Conservation (phyloP, 2,113 vertebrate genomes). For the Butastur rufipennis region DNA sequence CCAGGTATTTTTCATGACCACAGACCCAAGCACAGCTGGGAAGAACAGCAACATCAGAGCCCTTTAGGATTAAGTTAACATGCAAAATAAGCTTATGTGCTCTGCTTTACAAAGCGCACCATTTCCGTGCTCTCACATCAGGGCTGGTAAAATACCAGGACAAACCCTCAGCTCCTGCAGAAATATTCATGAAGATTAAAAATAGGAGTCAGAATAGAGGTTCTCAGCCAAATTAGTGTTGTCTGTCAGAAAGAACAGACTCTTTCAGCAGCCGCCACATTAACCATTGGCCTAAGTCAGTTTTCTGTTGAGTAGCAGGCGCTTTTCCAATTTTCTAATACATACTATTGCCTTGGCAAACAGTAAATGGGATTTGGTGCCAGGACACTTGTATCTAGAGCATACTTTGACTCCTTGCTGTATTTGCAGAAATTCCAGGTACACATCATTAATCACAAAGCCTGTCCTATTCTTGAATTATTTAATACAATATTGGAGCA, state of each 20-base stretch:
- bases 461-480: slow-evolving; percentile 66
- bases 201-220: not conserved
- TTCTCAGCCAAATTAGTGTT: slow-evolving; percentile 16
- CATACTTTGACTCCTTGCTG: slow-evolving; percentile 59
- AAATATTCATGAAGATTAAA: slow-evolving; percentile 5
- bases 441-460: slow-evolving; percentile 69
- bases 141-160: not conserved
- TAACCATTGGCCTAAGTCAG: slow-evolving; percentile 17
- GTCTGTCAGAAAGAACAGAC: not conserved
- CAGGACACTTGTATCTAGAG: slow-evolving; percentile 50
- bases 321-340: not conserved
- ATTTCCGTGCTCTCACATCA: not conserved
- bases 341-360: not conserved
- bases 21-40: not conserved
- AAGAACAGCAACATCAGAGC: not conserved
- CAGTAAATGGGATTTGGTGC: not conserved
- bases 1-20: not conserved
- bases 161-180: not conserved
- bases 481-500: slow-evolving; percentile 63
- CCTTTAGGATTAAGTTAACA: not conserved
- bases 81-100: not conserved
- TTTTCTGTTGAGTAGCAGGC: slow-evolving; percentile 17
- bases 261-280: slow-evolving; percentile 3
- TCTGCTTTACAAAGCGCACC: not conserved
- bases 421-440: slow-evolving; percentile 69